phyloP scores from a whole-genome alignment of 2,113 vertebrate genomes.

The Cochlearius cochlearius region DNA sequence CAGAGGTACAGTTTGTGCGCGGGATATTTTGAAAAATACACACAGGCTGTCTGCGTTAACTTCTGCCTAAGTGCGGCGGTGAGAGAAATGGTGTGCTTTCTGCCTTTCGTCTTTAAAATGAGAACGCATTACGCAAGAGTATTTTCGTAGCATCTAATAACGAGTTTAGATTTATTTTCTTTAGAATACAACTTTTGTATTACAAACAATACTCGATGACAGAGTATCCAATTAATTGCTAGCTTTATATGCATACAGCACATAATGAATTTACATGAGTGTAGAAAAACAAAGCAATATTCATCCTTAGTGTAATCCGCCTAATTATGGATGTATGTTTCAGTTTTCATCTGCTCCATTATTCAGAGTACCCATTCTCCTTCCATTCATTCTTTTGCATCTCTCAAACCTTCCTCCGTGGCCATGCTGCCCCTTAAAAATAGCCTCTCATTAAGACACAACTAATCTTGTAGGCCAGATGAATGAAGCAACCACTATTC shows the following conservation, averaged over 20 bases:
- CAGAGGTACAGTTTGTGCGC: neutral
- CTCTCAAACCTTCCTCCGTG: neutral
- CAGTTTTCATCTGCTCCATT: neutral
- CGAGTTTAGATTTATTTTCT: neutral
- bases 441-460: neutral
- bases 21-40: neutral
- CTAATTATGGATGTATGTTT: neutral
- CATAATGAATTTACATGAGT: neutral
- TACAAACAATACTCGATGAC: neutral
- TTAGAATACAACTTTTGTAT: neutral
- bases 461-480: neutral
- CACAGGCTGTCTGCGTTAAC: neutral
- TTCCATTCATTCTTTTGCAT: neutral
- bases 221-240: neutral
- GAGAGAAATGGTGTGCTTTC: neutral
- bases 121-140: rapidly evolving
- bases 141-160: neutral
- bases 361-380: neutral
- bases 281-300: neutral
- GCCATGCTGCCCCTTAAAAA: neutral
- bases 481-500: neutral
- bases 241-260: neutral
- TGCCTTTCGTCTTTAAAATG: neutral
- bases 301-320: neutral
- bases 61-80: neutral